These are phyloP conservation scores for Therioaphis trifolii DNA, from an alignment of 2,888 invertebrate species.

Conservation along the genomic window DNA sequence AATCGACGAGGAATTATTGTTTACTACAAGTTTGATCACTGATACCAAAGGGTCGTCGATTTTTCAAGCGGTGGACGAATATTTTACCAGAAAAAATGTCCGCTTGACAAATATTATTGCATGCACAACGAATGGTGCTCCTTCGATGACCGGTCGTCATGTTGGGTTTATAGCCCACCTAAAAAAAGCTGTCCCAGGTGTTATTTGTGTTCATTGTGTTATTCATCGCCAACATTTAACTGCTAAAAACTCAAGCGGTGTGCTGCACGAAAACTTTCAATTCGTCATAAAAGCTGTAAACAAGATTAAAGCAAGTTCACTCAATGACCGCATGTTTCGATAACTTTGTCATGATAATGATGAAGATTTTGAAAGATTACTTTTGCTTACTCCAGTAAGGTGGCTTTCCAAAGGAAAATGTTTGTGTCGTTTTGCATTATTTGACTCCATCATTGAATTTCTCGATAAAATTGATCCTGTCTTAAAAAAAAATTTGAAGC, in stretches of 20 bases:
- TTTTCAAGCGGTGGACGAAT: too few species aligned
- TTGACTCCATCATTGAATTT: slow-evolving; percentile 67
- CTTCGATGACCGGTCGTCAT: too few species aligned
- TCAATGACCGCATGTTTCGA: slow-evolving; percentile 63
- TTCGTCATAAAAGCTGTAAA: slow-evolving; percentile 65
- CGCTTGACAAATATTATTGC: too few species aligned
- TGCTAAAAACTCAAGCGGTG: slow-evolving; percentile 65
- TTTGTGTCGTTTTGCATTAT: slow-evolving; percentile 65
- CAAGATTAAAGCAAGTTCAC: slow-evolving; percentile 63
- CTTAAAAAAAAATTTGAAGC: slow-evolving; percentile 66
- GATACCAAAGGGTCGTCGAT: too few species aligned
- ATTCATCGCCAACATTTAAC: slow-evolving; percentile 65
- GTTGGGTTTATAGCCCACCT: too few species aligned
- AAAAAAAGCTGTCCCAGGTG: too few species aligned
- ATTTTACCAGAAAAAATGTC: slow-evolving; percentile 64
- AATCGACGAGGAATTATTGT: slow-evolving; percentile 64
- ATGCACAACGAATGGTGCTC: too few species aligned
- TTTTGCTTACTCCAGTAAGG: slow-evolving; percentile 50
- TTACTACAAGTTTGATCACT: too few species aligned
- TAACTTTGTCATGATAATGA: slow-evolving; percentile 64
- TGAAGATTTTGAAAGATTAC: slow-evolving; percentile 64
- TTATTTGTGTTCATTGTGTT: slow-evolving; percentile 63
- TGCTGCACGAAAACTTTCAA: slow-evolving; percentile 64
- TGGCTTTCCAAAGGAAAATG: slow-evolving; percentile 63
- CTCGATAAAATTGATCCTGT: too few species aligned